Percentiles rank a stretch among this genome's conserved stretches.
These are phyloP conservation scores for Antechinus stuartii DNA, from an alignment of 2,113 vertebrate species.

Conservation along the genomic window DNA sequence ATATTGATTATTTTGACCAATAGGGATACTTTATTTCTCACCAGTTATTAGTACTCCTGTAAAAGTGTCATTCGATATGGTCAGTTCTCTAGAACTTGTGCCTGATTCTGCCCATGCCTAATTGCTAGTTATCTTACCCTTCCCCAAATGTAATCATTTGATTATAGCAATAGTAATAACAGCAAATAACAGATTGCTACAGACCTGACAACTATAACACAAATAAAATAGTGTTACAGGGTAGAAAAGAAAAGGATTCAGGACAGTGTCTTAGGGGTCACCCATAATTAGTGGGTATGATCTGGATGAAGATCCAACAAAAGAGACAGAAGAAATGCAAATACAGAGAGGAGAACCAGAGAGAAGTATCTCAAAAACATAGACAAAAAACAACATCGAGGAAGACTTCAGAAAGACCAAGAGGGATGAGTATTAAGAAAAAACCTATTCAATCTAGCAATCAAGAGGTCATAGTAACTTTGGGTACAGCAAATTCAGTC, in stretches of 20 bases:
- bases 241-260: neutral
- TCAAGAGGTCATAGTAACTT: neutral
- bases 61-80: conserved; percentile 11
- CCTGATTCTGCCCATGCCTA: neutral
- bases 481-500: neutral
- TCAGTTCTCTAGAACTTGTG: neutral
- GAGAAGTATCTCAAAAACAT: neutral
- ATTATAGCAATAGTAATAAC: neutral
- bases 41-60: conserved; percentile 23
- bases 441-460: neutral
- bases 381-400: neutral
- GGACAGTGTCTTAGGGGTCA: neutral
- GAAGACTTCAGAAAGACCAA: neutral
- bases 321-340: neutral
- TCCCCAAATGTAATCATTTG: neutral
- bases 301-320: neutral
- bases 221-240: no score
- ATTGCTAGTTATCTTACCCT: neutral
- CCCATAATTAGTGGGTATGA: neutral
- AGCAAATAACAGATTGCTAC: neutral
- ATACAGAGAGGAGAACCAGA: neutral
- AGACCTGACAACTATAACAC: neutral
- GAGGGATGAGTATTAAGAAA: neutral
- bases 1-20: conserved; percentile 20
- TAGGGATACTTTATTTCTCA: neutral